Conservation (phyloP, 2,113 vertebrate species). For the Syngnathus typhle region DNA sequence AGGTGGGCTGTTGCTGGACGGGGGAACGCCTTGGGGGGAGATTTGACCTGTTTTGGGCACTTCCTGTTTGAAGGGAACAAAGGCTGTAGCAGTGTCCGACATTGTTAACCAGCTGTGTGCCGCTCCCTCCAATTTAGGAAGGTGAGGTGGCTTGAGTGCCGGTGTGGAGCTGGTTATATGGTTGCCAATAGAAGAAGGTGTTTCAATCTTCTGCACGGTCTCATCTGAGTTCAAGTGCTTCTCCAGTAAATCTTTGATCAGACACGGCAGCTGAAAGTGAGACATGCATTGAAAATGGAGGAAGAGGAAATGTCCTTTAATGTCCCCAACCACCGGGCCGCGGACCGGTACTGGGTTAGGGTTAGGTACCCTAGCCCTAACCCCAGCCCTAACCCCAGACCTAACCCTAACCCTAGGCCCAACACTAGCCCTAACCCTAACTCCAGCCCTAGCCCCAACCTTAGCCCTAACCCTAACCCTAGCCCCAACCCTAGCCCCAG, state of each 20-base stretch:
- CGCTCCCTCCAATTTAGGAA: constrained; percentile 31
- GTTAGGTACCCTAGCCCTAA: too few species aligned
- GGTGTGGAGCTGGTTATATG: constrained; percentile 15
- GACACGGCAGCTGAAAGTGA: constrained; percentile 53
- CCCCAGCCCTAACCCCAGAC: too few species aligned
- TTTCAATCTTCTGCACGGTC: constrained; percentile 35
- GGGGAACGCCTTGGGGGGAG: constrained; percentile 3
- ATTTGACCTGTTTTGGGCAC: constrained; percentile 14
- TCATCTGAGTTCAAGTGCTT: constrained; percentile 57
- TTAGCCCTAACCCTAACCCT: too few species aligned
- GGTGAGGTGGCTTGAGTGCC: constrained; percentile 22
- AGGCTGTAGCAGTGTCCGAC: constrained; percentile 54
- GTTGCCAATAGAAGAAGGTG: constrained; percentile 5
- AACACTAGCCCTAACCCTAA: too few species aligned
- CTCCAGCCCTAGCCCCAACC: too few species aligned
- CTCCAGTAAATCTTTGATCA: constrained; percentile 63
- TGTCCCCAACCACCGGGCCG: neutral
- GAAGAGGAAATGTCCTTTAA: neutral
- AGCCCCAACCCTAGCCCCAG: too few species aligned
- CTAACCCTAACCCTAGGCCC: too few species aligned
- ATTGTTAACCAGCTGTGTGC: constrained; percentile 45
- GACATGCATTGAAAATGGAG: constrained; percentile 7
- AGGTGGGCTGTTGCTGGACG: constrained; percentile 28
- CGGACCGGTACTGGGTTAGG: too few species aligned
- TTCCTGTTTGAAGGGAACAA: constrained; percentile 57